These are phyloP conservation scores for Agrypnus murinus DNA, from an alignment of 2,888 invertebrate genomes.

Conservation along the genomic window DNA sequence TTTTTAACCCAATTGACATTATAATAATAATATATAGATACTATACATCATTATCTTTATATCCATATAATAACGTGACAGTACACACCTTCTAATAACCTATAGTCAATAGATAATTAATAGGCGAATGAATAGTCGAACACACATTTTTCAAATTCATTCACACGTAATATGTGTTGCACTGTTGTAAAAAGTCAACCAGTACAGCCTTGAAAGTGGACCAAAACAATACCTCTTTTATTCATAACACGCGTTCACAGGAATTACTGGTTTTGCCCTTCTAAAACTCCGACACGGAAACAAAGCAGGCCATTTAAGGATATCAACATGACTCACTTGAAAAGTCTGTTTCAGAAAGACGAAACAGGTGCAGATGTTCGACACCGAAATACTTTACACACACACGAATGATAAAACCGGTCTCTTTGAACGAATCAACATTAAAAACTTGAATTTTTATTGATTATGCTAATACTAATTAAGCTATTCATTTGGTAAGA, in stretches of 20 bases:
- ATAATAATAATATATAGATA: too few relatives aligned
- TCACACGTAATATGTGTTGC: not conserved
- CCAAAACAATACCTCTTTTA: not conserved
- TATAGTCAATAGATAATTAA: not conserved
- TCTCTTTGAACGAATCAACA: too few relatives aligned
- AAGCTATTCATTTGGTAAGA: too few relatives aligned
- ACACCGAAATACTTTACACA: too few relatives aligned
- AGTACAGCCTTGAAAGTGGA: conserved; percentile 22
- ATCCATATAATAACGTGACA: too few relatives aligned
- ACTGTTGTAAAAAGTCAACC: not conserved
- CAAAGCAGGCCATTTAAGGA: conserved; percentile 26
- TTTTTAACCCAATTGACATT: too few relatives aligned
- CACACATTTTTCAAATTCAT: conserved; percentile 13
- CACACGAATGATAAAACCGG: too few relatives aligned
- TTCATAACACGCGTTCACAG: not conserved
- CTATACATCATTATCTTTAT: too few relatives aligned
- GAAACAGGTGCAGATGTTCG: conserved; percentile 17
- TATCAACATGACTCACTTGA: conserved; percentile 20
- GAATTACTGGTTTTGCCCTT: not conserved
- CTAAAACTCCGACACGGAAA: conserved; percentile 20
- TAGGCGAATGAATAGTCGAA: not conserved
- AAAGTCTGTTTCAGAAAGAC: conserved; percentile 10
- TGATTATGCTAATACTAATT: too few relatives aligned
- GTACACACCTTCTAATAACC: too few relatives aligned
- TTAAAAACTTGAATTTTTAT: too few relatives aligned